phyloP scores from a whole-genome alignment of 2,113 vertebrate genomes.

The Hippoglossus stenolepis region DNA sequence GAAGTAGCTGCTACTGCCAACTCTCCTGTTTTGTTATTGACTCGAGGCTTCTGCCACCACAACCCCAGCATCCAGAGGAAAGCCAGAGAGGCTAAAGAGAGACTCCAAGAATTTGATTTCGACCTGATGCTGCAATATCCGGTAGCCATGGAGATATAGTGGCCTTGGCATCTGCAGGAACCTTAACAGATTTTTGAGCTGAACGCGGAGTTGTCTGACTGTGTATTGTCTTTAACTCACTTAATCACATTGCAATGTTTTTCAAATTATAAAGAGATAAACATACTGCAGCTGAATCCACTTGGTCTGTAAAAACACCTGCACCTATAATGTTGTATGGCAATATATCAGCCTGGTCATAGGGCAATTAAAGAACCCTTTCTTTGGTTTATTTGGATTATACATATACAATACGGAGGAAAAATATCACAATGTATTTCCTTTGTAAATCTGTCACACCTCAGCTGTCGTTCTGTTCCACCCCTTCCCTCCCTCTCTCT shows the following conservation, averaged over 20 bases:
- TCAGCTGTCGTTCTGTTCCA: conserved; percentile 24
- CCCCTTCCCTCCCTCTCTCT: conserved; percentile 3
- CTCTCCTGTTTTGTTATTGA: conserved; percentile 46
- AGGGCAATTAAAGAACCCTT: too few relatives aligned
- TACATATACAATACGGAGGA: neutral
- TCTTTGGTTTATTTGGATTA: neutral
- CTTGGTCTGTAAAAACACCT: conserved; percentile 6
- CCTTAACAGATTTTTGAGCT: conserved; percentile 44
- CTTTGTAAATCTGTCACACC: conserved; percentile 10
- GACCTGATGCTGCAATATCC: conserved; percentile 66
- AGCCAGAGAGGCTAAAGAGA: conserved; percentile 17
- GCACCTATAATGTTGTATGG: neutral
- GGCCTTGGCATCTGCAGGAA: conserved; percentile 48
- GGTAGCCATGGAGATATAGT: conserved; percentile 60
- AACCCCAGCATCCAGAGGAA: conserved; percentile 1
- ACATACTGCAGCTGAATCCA: neutral
- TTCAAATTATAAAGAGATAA: conserved; percentile 9
- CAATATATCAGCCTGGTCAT: neutral
- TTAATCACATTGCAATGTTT: conserved; percentile 20
- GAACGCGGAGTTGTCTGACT: conserved; percentile 33
- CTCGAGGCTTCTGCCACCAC: conserved; percentile 41
- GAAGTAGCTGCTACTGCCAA: conserved; percentile 23
- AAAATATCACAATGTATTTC: neutral
- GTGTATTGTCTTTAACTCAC: conserved; percentile 36
- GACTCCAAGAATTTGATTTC: conserved; percentile 55